phyloP scores from a whole-genome alignment of 2,888 invertebrate genomes.

The Pseudeuparius sepicola region DNA sequence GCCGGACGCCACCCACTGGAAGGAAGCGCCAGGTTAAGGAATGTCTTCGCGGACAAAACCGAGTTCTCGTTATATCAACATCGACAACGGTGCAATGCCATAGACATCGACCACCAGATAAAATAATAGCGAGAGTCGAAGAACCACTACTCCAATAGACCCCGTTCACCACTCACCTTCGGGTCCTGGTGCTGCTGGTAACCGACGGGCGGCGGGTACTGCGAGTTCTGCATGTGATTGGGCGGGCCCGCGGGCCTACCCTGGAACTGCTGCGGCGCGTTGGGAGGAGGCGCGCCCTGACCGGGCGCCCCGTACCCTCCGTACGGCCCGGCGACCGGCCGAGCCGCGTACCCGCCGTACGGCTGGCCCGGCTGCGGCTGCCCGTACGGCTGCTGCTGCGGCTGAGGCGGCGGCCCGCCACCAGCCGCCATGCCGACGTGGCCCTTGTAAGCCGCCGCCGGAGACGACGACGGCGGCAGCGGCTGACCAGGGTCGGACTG shows the following conservation, averaged over 20 bases:
- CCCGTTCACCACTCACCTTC: too few species aligned
- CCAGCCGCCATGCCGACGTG: constrained; percentile 42
- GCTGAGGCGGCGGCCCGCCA: constrained; percentile 29
- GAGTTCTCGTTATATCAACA: too few species aligned
- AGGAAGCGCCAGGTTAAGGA: too few species aligned
- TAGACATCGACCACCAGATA: too few species aligned
- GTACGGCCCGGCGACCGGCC: constrained; percentile 35
- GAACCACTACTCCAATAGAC: too few species aligned
- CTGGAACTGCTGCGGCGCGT: constrained; percentile 43
- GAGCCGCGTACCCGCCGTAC: constrained; percentile 43
- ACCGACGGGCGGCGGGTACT: constrained; percentile 37
- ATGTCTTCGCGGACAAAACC: too few species aligned
- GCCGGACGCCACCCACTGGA: too few species aligned
- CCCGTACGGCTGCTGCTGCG: constrained; percentile 43
- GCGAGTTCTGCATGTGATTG: constrained; percentile 45
- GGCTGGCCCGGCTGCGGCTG: constrained; percentile 47
- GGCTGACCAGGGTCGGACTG: constrained; percentile 47
- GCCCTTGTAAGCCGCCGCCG: constrained; percentile 46
- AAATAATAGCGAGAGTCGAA: too few species aligned
- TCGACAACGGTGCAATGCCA: too few species aligned
- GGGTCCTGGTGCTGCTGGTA: too few species aligned
- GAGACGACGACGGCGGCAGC: constrained; percentile 11
- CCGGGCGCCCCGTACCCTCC: constrained; percentile 48
- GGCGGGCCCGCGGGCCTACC: constrained; percentile 41
- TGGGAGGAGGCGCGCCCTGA: constrained; percentile 34